Base-by-base conservation (phyloP, 92 coral and sea anemone genomes). In the Zoanthus gigantus region DNA sequence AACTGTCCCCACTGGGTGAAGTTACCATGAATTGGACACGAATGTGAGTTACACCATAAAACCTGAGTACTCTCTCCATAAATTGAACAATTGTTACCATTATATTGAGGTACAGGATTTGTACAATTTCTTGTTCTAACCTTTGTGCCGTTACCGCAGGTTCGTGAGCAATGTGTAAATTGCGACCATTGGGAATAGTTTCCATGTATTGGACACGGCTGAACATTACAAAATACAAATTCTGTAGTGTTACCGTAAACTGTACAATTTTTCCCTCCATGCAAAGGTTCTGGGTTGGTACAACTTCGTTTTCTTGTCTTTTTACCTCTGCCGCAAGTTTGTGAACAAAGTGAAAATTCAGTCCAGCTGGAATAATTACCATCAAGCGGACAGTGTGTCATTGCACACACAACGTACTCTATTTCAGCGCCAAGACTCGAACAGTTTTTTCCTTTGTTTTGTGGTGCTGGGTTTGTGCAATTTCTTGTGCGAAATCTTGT, bases 171-270 rank as follows among this genome's bases (percentile, higher is more conserved):
- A 11, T 13, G 28, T 9, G 82, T 42, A 57, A 90, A 90, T 9
- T 54, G 67, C 13, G 89, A 50, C 92, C 92, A 90, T n/a, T 90
- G 81, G 15, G 89, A 52, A 72, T 69, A 90, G 34, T 85, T 85
- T 4, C 92, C 92, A 71, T 89, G 88, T 10, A 89, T 30, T 42
- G 92, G 92, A 76, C 92, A 89, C 1, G 77, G 78, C 5, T n/a
- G n/a, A 9, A 37, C 44, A 63, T 61, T 42, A n/a, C 92, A 89
- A 5, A 83, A 12, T 4, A 66, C 78, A 66, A 32, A 50, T 14
- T 83, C 72, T 16, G 58, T 48, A 66, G 44, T 52, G 12, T 56
- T 37, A 17, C 92, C 92, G 17, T 71, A 31, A 18, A 12, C 42
- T 4, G 84, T 17, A 60, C 92, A 89, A 54, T 89, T 75, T 48